Conservation (phyloP, 2,888 invertebrate species). For the Dorcus hopei region DNA sequence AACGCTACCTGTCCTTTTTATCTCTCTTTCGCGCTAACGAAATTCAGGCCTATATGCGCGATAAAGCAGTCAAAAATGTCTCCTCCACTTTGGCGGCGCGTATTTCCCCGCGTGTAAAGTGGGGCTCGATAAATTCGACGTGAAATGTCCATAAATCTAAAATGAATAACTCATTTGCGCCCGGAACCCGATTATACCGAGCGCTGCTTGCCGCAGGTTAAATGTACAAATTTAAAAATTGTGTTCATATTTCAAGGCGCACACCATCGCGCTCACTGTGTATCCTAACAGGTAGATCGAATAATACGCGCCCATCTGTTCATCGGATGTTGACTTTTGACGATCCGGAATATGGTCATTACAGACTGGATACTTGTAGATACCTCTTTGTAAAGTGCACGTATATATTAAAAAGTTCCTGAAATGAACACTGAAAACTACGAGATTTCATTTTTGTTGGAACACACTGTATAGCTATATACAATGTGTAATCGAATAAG, state of each 20-base stretch:
- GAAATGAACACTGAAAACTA: too few species aligned
- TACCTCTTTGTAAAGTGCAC: too few species aligned
- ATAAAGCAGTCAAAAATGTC: slow-evolving; percentile 30
- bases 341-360: not conserved
- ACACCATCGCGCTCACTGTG: slow-evolving; percentile 16
- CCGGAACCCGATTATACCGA: slow-evolving; percentile 42
- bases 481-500: too few species aligned
- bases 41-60: slow-evolving; percentile 23
- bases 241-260: slow-evolving; percentile 39
- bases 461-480: too few species aligned
- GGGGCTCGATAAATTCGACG: slow-evolving; percentile 37
- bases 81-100: slow-evolving; percentile 25
- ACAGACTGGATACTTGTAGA: not conserved
- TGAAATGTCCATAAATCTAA: slow-evolving; percentile 43
- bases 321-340: slow-evolving; percentile 11
- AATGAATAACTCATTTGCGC: slow-evolving; percentile 45
- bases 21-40: slow-evolving; percentile 22
- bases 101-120: slow-evolving; percentile 7
- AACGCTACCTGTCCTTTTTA: slow-evolving; percentile 22
- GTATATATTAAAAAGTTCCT: too few species aligned
- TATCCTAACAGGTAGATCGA: slow-evolving; percentile 28
- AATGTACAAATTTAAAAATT: slow-evolving; percentile 45
- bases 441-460: too few species aligned
- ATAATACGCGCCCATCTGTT: slow-evolving; percentile 17
- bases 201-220: slow-evolving; percentile 40